Base-by-base conservation (phyloP, 2,888 invertebrate genomes). In the Mimumesa dahlbomi region DNA sequence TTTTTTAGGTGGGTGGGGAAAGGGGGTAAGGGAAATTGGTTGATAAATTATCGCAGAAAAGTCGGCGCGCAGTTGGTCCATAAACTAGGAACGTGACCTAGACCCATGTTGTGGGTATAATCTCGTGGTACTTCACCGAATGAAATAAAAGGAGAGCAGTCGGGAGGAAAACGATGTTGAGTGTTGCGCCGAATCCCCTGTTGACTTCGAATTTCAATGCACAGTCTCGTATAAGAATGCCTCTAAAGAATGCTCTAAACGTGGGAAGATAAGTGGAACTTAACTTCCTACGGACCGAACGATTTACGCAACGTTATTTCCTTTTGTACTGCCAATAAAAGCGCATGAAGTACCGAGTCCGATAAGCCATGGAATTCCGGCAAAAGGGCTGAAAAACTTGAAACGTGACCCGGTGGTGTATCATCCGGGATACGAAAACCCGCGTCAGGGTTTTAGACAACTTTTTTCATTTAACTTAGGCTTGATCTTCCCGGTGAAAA, bases 251-350 rank as follows among this genome's bases (percentile, higher is more conserved):
- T 66, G 43, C 34, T 34, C 18, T 48, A 43, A 43, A 36, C 53
- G 43, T 29, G 11, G 52, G 11, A 53, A 69, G 78, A 70, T 73
- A 71, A 77, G 75, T 59, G 38, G 57, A 31, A 54, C 62, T 78
- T 68, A 69, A 71, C 63, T 78, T 78, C 43, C 57, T 19, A 21
- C 42, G 36, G 53, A 54, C 43, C 19, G 48, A 22, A 45, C 62
- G 65, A 79, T 76, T 68, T 70, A 79, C 78, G 70, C 64, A 67
- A 50, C 61, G 42, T 64, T 64, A 57, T 49, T 73, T 68, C 38
- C 56, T 21, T 53, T 63, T 31, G 36, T n/a, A 14, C 3, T 19
- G 34, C 63, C 69, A 63, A 78, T 76, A 76, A 64, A 36, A 43
- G 43, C 48, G 56, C 62, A 59, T 70, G 61, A 67, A 72, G 66